Base-by-base conservation (phyloP, 2,113 vertebrate species). In the Meleagris gallopavo region DNA sequence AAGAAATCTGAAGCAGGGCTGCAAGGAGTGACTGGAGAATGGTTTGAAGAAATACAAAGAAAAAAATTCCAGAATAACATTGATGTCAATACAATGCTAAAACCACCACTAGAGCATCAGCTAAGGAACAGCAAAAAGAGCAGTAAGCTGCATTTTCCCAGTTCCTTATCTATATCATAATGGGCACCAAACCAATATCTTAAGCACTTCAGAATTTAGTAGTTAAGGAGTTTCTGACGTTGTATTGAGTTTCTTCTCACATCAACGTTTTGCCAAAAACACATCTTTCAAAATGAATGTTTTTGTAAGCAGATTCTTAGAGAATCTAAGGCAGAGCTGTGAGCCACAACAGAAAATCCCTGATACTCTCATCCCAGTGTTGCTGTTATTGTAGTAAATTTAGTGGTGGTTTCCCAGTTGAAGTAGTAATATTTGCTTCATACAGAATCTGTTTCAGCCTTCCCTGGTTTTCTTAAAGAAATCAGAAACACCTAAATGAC, bases 31-130 rank as follows among this genome's bases (percentile, higher is more conserved):
- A 98, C 98, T 78, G 98, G 98, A 79, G 96, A 98, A 97, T 98
- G 98, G 98, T 98, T 98, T 97, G 98, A 98, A 97, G 98, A 98
- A 97, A 98, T 98, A 95, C 97, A 98, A 96, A 98, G 96, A 83
- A 98, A 97, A 93, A 98, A 97, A 86, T 98, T 98, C 94, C 98
- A 97, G 78, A 97, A 97, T 94, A 96, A 97, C 61, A n/a, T 48
- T 36, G 98, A 98, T 88, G 94, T 97, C 86, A 97, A 94, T 86
- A 97, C 95, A 65, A 97, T 98, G 96, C 89, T 98, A 48, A 98
- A 97, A 90, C 88, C 79, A 65, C 97, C 98, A 5, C 79, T 98
- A 66, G 97, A 96, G 29, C 96, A 97, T 67, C 96, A 95, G 41
- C 93, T 98, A 66, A 95, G 41, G 86, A 98, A 97, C 73, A 97